phyloP scores from a whole-genome alignment of 2,797 vertebrate species.

The Chromis chromis region DNA sequence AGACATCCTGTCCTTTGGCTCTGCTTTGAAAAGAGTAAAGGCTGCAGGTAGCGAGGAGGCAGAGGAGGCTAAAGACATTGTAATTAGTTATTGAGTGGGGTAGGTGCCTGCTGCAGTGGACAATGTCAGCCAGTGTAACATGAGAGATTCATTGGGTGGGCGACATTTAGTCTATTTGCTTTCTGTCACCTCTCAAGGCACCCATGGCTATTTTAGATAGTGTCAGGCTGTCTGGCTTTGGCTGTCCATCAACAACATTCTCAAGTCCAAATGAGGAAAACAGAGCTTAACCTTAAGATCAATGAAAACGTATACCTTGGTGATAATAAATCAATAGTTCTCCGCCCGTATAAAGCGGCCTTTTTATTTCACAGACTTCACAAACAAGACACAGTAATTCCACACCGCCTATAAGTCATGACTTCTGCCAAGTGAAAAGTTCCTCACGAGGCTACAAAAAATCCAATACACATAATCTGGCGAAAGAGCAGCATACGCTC shows the following conservation, averaged over 20 bases:
- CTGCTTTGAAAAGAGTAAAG: constrained; percentile 62
- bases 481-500: constrained; percentile 51
- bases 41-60: constrained; percentile 43
- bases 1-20: constrained; percentile 72
- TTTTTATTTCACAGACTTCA: constrained; percentile 12
- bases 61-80: constrained; percentile 65
- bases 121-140: constrained; percentile 60
- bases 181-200: constrained; percentile 72
- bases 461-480: constrained; percentile 18
- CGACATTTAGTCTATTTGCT: constrained; percentile 68
- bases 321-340: constrained; percentile 41
- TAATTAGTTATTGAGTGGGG: constrained; percentile 79
- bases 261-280: constrained; percentile 42
- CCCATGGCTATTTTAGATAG: constrained; percentile 58
- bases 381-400: constrained; percentile 17
- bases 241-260: constrained; percentile 60
- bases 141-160: constrained; percentile 51
- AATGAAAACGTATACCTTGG: constrained; percentile 46
- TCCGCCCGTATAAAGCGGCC: constrained; percentile 1
- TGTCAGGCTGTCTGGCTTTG: constrained; percentile 65
- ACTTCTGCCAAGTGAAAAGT: not conserved
- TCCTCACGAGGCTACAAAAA: not conserved
- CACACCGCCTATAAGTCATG: not conserved
- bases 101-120: constrained; percentile 53
- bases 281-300: constrained; percentile 54